Base-by-base conservation (phyloP, 2,797 vertebrate genomes). In the Takifugu ocellatus region DNA sequence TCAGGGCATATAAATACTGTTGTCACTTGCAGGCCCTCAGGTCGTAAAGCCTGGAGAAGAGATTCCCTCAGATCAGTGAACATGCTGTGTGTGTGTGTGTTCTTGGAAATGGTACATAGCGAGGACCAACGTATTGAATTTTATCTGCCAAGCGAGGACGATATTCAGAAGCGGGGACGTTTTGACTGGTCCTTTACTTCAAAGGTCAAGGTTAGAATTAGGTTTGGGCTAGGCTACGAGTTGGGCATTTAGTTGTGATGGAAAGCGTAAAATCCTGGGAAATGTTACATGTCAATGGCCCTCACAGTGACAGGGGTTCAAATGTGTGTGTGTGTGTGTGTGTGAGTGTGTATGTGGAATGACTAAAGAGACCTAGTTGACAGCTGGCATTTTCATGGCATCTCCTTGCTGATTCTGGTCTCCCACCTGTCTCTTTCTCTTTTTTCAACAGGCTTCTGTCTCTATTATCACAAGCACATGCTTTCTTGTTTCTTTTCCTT, bases 381-480 rank as follows among this genome's bases (percentile, higher is more conserved):
- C 84, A 83, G 77, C 82, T 89, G 83, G 69, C 79, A 49, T 78
- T 88, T 89, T 85, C 11, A 89, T 76, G 65, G 72, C 61, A 59
- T 77, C 27, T 24, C 75, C 63, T 49, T 74, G 59, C 62, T 68
- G 64, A 55, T 69, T 43, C 56, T 70, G 66, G 52, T 68, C 56
- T 50, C 45, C 60, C 54, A 31, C 62, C 56, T 62, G 26, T 26
- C 11, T 53, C 51, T 14, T 50, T 25, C 62, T 59, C 49, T 21
- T 21, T 10, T 16, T 3, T 8, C 52, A 6, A 29, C 7, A 4
- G 25, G 24, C 25, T 10, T 6, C 58, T 0, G 9, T 3, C 50
- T 46, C 21, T 7, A 45, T 61, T n/a, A 0, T 56, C 53, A 59
- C 54, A 6, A 25, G 17, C 17, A 17, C 51, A 63, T 7, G 47